These are phyloP conservation scores for Bursaphelenchus mucronatus DNA, from an alignment of 1,140 invertebrate genomes.

Conservation along the genomic window DNA sequence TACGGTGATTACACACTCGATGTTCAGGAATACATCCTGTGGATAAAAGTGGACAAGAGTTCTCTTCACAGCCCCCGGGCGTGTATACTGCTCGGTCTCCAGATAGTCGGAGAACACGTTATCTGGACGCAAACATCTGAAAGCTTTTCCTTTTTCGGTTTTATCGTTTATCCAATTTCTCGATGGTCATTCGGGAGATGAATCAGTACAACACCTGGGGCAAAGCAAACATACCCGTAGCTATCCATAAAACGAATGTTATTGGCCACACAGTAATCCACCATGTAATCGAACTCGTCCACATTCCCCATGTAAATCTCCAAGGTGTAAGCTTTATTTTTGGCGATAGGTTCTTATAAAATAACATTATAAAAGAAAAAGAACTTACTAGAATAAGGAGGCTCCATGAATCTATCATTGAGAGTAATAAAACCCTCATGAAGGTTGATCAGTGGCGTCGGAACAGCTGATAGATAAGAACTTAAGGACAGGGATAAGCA, in stretches of 20 bases:
- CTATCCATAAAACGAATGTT: constrained; percentile 26
- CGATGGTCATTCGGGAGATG: neutral
- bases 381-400: constrained; percentile 21
- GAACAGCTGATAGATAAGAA: constrained; percentile 10
- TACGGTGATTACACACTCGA: constrained; percentile 31
- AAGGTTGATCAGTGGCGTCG: constrained; percentile 27
- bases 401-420: constrained; percentile 30
- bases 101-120: constrained; percentile 27
- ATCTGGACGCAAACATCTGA: constrained; percentile 27
- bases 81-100: constrained; percentile 28
- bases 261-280: constrained; percentile 30
- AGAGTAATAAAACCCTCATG: constrained; percentile 29
- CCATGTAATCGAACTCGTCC: constrained; percentile 31
- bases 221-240: constrained; percentile 20
- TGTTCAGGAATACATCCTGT: constrained; percentile 17
- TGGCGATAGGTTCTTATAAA: constrained; percentile 17
- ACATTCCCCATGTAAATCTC: constrained; percentile 35
- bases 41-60: constrained; percentile 32
- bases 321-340: constrained; percentile 28
- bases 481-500: neutral
- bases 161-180: constrained; percentile 11
- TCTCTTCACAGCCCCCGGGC: constrained; percentile 27
- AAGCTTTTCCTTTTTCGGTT: constrained; percentile 7
- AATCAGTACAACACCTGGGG: neutral
- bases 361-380: constrained; percentile 5